Evolutionary conservation across 2,888 invertebrate species (phyloP), one percentile per base, ranked within the genome.

Genomic region (Drosophila colorata): DNA sequence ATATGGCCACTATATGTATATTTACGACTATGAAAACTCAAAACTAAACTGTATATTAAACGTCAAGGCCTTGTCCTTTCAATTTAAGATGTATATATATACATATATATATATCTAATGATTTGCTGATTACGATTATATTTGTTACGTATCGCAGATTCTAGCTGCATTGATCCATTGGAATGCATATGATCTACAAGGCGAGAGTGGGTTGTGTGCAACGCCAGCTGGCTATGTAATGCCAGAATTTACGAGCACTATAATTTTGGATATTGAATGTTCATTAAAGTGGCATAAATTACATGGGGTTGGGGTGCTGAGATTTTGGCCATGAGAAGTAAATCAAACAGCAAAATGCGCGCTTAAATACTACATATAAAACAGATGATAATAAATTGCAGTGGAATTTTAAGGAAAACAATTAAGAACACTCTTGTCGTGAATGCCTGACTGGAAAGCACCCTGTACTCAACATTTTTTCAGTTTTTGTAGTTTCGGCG

Each of bases 311-410:
- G 60, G 25, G 16, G 9, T 33, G 60, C 38, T 25, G 35, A 9
- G 41, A 46, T 46, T 51, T 37, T 35, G 56, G 31, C 43, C 46
- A 49, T 52, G 80, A 40, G 18, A 49, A 72, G 77, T 83, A 84
- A 77, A 71, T 80, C 64, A 61, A 69, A 65, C 23, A 31, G 23
- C 52, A 46, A 61, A 72, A 52, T 61, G 56, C 44, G 23, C 47
- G 35, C 41, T 74, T 69, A 38, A 87, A 69, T 87, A 59, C 41
- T 51, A 31, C 13, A 2, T 7, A 33, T 18, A 7, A 14, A 4
- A 18, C 28, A 40, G 66, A 61, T 46, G 47, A 40, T 60, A 23
- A 80, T 81, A 61, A 80, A 71, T 65, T 53, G 20, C 3, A 20
- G 20, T 20, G 20, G 20, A 20, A 20, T 20, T 20, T 20, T 20